Evolutionary conservation across 1,140 invertebrate species (phyloP).

Genomic region (Drosophila repleta): DNA sequence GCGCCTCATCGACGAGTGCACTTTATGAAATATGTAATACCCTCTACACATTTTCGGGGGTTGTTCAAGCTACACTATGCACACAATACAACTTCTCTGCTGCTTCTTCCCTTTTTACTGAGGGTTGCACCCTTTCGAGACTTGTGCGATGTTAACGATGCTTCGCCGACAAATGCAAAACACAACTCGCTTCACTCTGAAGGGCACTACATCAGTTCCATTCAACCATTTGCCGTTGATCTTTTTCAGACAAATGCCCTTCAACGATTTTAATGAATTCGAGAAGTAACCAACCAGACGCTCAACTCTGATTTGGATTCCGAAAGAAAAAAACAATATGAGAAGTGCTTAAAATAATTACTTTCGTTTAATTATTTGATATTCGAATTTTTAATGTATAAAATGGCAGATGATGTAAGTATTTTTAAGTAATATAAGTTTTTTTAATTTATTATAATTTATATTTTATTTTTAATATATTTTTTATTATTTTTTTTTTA

Average conservation of each 20-base stretch:
- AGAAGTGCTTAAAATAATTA: no score
- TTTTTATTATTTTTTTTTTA: no score
- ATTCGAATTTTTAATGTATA: no score
- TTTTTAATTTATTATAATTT: no score
- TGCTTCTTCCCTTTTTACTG: no score
- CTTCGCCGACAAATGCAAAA: conserved; percentile 37
- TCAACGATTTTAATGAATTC: conserved; percentile 26
- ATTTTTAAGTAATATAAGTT: no score
- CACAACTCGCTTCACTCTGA: conserved; percentile 41
- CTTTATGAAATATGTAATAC: conserved; percentile 36
- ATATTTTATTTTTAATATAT: no score
- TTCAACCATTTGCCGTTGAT: conserved; percentile 36
- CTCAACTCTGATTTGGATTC: neutral
- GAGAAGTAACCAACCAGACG: neutral
- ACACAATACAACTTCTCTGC: conserved; percentile 11
- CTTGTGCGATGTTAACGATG: conserved; percentile 41
- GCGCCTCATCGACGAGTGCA: conserved; percentile 41
- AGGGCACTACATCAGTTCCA: conserved; percentile 34
- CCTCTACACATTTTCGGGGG: conserved; percentile 30
- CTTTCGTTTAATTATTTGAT: no score
- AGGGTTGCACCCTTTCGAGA: conserved; percentile 41
- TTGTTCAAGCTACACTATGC: conserved; percentile 10
- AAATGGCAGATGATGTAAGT: no score
- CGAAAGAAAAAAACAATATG: no score
- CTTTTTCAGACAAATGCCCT: conserved; percentile 32